Evolutionary conservation across 2,888 invertebrate species (phyloP).

Genomic region (Tetanocera ferruginea): DNA sequence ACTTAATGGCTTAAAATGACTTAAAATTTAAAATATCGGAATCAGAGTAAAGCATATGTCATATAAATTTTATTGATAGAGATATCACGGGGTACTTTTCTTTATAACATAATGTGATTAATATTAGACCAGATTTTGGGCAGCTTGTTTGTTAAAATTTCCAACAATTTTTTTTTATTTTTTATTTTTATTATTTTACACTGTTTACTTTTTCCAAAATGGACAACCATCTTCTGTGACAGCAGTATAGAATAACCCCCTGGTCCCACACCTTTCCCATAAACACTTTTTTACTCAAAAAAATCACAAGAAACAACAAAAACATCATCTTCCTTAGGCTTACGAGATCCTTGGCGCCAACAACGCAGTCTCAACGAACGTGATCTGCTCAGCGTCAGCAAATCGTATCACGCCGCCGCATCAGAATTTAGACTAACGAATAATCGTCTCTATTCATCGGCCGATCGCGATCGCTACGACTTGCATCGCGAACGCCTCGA

Average conservation of each 20-base stretch:
- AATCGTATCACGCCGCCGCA: slow-evolving; percentile 50
- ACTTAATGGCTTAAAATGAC: too few relatives aligned
- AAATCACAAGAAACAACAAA: neutral
- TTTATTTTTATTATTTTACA: neutral
- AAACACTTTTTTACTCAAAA: neutral
- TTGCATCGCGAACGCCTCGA: slow-evolving; percentile 64
- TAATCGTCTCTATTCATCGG: slow-evolving; percentile 65
- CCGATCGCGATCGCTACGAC: slow-evolving; percentile 65
- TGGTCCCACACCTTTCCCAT: neutral
- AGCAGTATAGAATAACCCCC: neutral
- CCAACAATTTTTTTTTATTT: slow-evolving; percentile 47
- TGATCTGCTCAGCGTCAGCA: slow-evolving; percentile 60
- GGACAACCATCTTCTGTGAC: neutral
- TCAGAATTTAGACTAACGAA: slow-evolving; percentile 60
- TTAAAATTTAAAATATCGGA: too few relatives aligned
- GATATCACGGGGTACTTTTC: too few relatives aligned
- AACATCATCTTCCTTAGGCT: slow-evolving; percentile 25
- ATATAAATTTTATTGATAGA: too few relatives aligned
- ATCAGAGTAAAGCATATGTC: too few relatives aligned
- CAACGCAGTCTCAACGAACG: slow-evolving; percentile 67
- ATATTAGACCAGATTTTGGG: neutral
- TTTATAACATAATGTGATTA: neutral
- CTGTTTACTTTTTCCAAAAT: neutral
- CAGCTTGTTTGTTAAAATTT: slow-evolving; percentile 46
- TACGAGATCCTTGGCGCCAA: slow-evolving; percentile 64